These are phyloP conservation scores for Pachyseris speciosa DNA, from an alignment of 64 coral and sea anemone species.

Conservation along the genomic window DNA sequence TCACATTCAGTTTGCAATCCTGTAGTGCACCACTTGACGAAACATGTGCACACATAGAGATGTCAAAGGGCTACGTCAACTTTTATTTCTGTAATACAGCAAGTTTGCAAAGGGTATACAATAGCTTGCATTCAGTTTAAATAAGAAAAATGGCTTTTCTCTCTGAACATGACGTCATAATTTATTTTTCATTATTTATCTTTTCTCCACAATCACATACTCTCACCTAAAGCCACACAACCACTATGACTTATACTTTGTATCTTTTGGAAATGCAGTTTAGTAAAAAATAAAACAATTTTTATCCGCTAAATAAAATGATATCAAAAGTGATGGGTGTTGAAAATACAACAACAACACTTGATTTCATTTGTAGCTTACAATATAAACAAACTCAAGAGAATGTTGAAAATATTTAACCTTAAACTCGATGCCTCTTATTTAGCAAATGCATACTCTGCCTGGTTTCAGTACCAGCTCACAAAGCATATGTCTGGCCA, in stretches of 20 bases:
- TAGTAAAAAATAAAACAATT: too few species aligned
- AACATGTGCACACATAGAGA: too few species aligned
- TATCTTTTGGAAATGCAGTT: conserved; percentile 10
- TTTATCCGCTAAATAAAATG: background rate
- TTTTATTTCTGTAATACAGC: too few species aligned
- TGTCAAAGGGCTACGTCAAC: too few species aligned
- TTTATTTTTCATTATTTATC: background rate
- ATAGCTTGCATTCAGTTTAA: too few species aligned
- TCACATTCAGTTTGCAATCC: too few species aligned
- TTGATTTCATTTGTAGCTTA: background rate
- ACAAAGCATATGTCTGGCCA: too few species aligned
- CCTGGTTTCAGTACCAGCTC: background rate
- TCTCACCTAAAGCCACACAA: too few species aligned
- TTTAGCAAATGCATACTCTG: background rate
- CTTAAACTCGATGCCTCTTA: background rate
- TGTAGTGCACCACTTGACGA: too few species aligned
- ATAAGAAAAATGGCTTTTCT: too few species aligned
- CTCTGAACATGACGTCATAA: too few species aligned
- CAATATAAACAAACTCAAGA: background rate
- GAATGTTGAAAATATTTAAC: background rate
- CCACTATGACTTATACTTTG: background rate
- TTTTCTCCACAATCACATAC: background rate
- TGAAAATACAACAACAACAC: background rate
- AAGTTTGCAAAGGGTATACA: too few species aligned
- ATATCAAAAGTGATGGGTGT: background rate